Percentiles rank a stretch among this genome's conserved stretches.
phyloP scores from a whole-genome alignment of 2,888 invertebrate genomes.

The Apamea anceps region DNA sequence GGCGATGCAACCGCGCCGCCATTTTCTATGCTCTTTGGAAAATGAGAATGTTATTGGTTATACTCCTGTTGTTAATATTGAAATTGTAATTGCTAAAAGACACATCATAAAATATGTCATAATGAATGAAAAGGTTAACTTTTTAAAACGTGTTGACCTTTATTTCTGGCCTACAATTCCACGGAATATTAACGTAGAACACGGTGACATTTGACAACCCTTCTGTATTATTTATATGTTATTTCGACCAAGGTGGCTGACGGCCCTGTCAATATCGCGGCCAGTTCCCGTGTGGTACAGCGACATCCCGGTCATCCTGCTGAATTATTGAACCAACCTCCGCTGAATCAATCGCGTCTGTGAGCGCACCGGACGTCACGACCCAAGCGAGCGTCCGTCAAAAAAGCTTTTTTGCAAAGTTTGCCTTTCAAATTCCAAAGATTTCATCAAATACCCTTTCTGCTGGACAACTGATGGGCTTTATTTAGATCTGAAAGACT shows the following conservation, averaged over 20 bases:
- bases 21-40: conserved; percentile 31
- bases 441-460: conserved; percentile 67
- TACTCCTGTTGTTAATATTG: neutral
- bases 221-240: conserved; percentile 56
- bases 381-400: conserved; percentile 46
- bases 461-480: conserved; percentile 57
- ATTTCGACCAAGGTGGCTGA: conserved; percentile 38
- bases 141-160: neutral
- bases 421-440: conserved; percentile 66
- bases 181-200: conserved; percentile 33
- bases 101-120: neutral
- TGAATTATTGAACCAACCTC: conserved; percentile 81
- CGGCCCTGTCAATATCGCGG: conserved; percentile 50
- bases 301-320: conserved; percentile 69
- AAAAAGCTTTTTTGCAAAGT: conserved; percentile 75
- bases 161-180: neutral
- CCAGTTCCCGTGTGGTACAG: conserved; percentile 45
- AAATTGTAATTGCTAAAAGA: neutral
- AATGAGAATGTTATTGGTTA: conserved; percentile 38
- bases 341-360: conserved; percentile 77
- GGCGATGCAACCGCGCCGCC: conserved; percentile 22
- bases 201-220: conserved; percentile 30
- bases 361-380: conserved; percentile 68
- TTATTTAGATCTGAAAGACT: conserved; percentile 48
- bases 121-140: neutral